Base-by-base conservation (phyloP, 92 coral and sea anemone genomes). In the Umimayanthus chanpuru region DNA sequence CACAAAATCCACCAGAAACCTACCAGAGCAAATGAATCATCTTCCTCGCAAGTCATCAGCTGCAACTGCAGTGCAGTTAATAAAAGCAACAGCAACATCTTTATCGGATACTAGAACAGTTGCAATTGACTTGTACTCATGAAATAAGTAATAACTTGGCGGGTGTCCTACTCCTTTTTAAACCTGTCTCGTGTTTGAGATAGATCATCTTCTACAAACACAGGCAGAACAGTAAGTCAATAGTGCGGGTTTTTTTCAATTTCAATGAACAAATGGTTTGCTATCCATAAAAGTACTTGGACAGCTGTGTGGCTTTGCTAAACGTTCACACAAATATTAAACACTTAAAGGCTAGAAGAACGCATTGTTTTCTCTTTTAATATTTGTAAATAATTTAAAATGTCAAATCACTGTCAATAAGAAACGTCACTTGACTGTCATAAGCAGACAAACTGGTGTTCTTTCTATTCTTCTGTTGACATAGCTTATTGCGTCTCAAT, bases 11-110 rank as follows among this genome's bases (percentile, higher is more conserved):
- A 65, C 6, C 1, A 15, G 26, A 6, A 61, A 30, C 47, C 10
- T 81, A 81, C 86, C 86, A 81, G 29, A 7, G 86, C 86, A 81
- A 64, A 66, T 14, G 86, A 25, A 21, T 81, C 56, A 15, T 81
- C 75, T 10, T 65, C 76, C 56, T 66, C 86, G 56, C 76, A 64
- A 61, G 44, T 20, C 12, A 25, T 76, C 20, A 66, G 21, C 32
- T 41, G 74, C 86, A 64, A 64, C 23, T 64, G 75, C 21, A 66
- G 11, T 4, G 76, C 49, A 18, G 38, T 40, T 49, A 81, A 40
- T 20, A 65, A n/a, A 43, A n/a, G 6, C 23, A 2, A 44, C 30
- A 65, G n/a, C 75, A 81, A 39, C 23, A 64, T 65, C 74, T 66
- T 81, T 4, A 66, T 41, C 21, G 64, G 38, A 5, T 26, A 32